Evolutionary conservation across 2,888 invertebrate genomes (phyloP).

Genomic region (Trichopoda pennipes): DNA sequence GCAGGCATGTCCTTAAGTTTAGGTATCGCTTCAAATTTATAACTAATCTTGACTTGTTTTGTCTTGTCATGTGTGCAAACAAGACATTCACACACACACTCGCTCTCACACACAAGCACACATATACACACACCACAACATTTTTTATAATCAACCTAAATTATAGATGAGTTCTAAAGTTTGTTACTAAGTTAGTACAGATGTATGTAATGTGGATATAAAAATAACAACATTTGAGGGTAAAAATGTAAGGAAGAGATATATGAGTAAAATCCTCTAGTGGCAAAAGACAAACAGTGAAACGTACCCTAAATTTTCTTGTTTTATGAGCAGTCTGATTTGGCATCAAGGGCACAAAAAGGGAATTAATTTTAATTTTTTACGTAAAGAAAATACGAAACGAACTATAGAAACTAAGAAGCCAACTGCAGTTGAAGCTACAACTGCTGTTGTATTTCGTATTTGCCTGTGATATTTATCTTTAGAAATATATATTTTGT

Average conservation of each 20-base stretch:
- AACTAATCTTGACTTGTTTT: constrained; percentile 1
- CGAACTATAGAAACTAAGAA: neutral
- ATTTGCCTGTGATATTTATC: too few species aligned
- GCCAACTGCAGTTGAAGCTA: too few species aligned
- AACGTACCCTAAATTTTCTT: neutral
- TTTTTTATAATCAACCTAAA: constrained; percentile 1
- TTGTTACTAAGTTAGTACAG: neutral
- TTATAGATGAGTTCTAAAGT: neutral
- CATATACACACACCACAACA: too few species aligned
- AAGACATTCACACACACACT: neutral
- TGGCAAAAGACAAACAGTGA: neutral
- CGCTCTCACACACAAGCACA: too few species aligned
- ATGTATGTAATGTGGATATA: neutral
- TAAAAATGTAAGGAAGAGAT: neutral
- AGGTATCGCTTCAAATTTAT: constrained; percentile 19
- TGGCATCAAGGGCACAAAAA: neutral
- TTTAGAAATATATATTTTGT: too few species aligned
- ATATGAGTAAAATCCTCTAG: neutral
- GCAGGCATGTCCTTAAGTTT: neutral
- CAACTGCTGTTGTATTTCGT: too few species aligned
- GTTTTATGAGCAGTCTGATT: neutral
- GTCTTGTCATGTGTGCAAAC: constrained; percentile 6
- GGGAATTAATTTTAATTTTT: neutral
- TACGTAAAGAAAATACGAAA: neutral
- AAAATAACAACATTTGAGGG: neutral